phyloP scores from a whole-genome alignment of 2,797 vertebrate genomes.

The Hippocampus kuda region DNA sequence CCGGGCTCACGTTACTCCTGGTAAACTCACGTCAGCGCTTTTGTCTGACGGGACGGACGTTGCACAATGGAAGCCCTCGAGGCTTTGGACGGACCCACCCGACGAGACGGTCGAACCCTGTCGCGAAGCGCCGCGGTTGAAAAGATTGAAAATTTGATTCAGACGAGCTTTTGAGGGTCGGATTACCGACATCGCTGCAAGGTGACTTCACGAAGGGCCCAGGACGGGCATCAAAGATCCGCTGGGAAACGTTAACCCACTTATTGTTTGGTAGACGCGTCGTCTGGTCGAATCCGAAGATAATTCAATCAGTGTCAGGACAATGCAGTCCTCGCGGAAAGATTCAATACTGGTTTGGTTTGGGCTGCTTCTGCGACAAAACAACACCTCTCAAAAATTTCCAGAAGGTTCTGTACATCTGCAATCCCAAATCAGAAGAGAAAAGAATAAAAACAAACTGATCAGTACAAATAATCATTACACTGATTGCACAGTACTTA shows the following conservation, averaged over 20 bases:
- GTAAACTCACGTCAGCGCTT: conserved; percentile 35
- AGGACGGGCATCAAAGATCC: conserved; percentile 2
- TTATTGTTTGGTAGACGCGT: background rate
- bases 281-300: background rate
- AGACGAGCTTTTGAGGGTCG: conserved; percentile 1
- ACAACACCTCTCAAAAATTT: background rate
- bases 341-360: background rate
- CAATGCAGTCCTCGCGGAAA: background rate
- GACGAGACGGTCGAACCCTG: conserved; percentile 22
- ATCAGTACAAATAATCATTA: no score
- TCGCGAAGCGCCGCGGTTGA: background rate
- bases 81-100: conserved; percentile 34
- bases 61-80: conserved; percentile 39
- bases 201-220: conserved; percentile 1
- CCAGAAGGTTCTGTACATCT: background rate
- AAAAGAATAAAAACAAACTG: no score
- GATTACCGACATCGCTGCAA: conserved; percentile 10
- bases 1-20: conserved; percentile 41
- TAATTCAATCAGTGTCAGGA: background rate
- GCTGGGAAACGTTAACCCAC: background rate
- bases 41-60: conserved; percentile 36
- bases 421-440: no score
- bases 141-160: conserved; percentile 2
- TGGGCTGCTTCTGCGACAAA: background rate
- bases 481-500: no score